phyloP scores from a whole-genome alignment of 2,797 vertebrate genomes.

The Borostomias antarcticus region DNA sequence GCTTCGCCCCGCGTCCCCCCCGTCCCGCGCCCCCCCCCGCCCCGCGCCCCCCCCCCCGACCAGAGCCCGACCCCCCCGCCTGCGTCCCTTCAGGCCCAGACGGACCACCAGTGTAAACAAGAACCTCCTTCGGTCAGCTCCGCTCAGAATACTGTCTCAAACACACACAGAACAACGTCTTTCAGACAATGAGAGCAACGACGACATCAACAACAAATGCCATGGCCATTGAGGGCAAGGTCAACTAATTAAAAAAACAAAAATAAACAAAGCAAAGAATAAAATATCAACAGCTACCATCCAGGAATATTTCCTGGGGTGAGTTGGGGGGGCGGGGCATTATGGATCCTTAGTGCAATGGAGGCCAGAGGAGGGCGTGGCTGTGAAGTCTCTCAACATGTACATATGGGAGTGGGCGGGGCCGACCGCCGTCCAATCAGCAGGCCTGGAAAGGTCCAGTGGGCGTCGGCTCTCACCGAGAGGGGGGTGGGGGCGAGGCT shows the following conservation, averaged over 20 bases:
- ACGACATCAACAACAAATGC: slow-evolving; percentile 41
- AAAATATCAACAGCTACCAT: slow-evolving; percentile 54
- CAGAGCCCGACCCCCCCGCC: slow-evolving; percentile 38
- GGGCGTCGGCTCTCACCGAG: slow-evolving; percentile 53
- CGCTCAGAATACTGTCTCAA: slow-evolving; percentile 61
- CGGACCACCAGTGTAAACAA: slow-evolving; percentile 72
- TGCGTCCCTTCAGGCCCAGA: slow-evolving; percentile 44
- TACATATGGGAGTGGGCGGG: slow-evolving; percentile 15
- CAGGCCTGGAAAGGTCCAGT: slow-evolving; percentile 43
- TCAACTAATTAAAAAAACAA: neutral
- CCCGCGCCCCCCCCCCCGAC: slow-evolving; percentile 16
- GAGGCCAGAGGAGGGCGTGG: slow-evolving; percentile 58
- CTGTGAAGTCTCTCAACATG: slow-evolving; percentile 28
- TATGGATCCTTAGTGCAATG: slow-evolving; percentile 81
- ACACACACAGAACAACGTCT: slow-evolving; percentile 28
- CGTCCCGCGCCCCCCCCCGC: neutral
- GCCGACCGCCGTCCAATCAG: slow-evolving; percentile 34
- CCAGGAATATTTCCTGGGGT: slow-evolving; percentile 49
- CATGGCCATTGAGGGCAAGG: slow-evolving; percentile 49
- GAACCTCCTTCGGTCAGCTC: slow-evolving; percentile 47
- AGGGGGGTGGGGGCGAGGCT: slow-evolving; percentile 51
- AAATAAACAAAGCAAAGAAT: slow-evolving; percentile 10
- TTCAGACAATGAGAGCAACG: slow-evolving; percentile 3
- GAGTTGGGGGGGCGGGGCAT: slow-evolving; percentile 54
- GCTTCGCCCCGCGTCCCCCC: neutral